These are phyloP conservation scores for Holacanthella duospinosa DNA, from an alignment of 2,888 invertebrate species.

Conservation along the genomic window DNA sequence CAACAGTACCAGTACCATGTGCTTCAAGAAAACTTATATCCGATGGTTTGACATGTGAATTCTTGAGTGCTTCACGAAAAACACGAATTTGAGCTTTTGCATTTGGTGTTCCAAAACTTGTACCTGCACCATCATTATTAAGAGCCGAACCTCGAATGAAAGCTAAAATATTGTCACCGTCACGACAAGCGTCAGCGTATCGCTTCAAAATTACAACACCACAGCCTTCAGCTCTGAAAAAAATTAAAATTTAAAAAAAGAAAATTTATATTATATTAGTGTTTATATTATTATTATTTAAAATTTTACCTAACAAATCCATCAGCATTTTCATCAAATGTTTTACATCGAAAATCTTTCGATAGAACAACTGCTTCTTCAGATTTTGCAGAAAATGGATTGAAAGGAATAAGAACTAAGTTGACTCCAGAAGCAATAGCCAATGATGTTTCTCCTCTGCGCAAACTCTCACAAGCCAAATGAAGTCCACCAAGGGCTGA, in stretches of 20 bases:
- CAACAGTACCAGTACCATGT: conserved; percentile 14
- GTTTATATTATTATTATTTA: neutral
- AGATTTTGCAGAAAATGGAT: conserved; percentile 27
- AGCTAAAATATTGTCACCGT: conserved; percentile 34
- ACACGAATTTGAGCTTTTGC: conserved; percentile 39
- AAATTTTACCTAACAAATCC: conserved; percentile 39
- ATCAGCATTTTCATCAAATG: conserved; percentile 40
- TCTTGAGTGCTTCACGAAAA: conserved; percentile 46
- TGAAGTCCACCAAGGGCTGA: conserved; percentile 20
- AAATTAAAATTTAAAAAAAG: neutral
- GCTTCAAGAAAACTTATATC: conserved; percentile 15
- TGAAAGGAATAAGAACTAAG: conserved; percentile 13
- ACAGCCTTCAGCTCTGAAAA: conserved; percentile 39
- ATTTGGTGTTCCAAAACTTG: conserved; percentile 39
- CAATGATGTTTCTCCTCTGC: conserved; percentile 10
- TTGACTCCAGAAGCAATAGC: conserved; percentile 24
- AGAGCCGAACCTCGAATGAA: conserved; percentile 38
- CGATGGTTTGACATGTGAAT: conserved; percentile 15
- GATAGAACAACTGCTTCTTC: conserved; percentile 15
- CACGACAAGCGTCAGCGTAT: conserved; percentile 27
- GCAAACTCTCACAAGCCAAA: conserved; percentile 15
- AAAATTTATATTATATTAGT: neutral
- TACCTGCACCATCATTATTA: conserved; percentile 40
- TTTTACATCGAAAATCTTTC: conserved; percentile 33
- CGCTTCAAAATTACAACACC: conserved; percentile 40